Evolutionary conservation across 2,797 vertebrate genomes (phyloP).

Genomic region (Lithobates pipiens): DNA sequence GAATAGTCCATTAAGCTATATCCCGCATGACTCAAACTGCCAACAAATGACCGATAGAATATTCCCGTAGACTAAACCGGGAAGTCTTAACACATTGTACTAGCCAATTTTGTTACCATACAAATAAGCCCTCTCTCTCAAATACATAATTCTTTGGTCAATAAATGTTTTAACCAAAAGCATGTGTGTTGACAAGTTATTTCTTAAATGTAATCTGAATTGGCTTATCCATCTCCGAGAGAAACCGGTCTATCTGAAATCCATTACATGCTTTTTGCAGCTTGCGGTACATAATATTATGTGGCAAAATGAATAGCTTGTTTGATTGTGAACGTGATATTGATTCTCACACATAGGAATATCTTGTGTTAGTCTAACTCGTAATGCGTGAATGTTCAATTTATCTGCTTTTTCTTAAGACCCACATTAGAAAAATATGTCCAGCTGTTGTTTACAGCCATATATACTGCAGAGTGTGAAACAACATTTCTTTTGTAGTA

Average conservation of each 20-base stretch:
- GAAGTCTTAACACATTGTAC: slow-evolving; percentile 30
- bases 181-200: slow-evolving; percentile 62
- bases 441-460: slow-evolving; percentile 7
- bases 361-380: slow-evolving; percentile 40
- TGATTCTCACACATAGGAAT: slow-evolving; percentile 45
- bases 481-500: slow-evolving; percentile 80
- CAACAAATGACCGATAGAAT: not conserved
- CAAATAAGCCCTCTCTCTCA: slow-evolving; percentile 36
- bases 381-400: slow-evolving; percentile 31
- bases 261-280: slow-evolving; percentile 59
- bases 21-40: not conserved
- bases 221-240: slow-evolving; percentile 59
- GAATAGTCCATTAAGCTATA: not conserved
- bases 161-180: slow-evolving; percentile 61
- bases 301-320: slow-evolving; percentile 58
- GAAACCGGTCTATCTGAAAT: slow-evolving; percentile 61
- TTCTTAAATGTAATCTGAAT: slow-evolving; percentile 63
- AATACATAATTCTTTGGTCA: slow-evolving; percentile 60
- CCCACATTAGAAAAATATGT: slow-evolving; percentile 27
- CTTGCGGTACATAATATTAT: slow-evolving; percentile 58
- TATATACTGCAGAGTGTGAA: slow-evolving; percentile 11
- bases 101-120: slow-evolving; percentile 17
- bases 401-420: slow-evolving; percentile 27
- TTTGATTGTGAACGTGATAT: slow-evolving; percentile 59
- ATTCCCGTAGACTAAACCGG: slow-evolving; percentile 2